phyloP scores from a whole-genome alignment of 2,797 vertebrate species.

The Pseudopleuronectes americanus region DNA sequence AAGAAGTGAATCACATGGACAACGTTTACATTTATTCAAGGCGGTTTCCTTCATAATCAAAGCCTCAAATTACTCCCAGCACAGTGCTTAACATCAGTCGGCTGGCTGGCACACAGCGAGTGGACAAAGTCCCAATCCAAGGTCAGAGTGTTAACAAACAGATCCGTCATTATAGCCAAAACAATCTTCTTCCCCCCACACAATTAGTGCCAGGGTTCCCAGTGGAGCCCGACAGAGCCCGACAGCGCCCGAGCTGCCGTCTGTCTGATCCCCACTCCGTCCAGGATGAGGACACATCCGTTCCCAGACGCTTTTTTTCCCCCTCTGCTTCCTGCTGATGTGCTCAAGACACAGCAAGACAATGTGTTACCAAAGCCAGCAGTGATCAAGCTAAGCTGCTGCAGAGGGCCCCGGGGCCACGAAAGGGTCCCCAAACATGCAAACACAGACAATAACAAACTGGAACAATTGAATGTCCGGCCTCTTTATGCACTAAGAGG shows the following conservation, averaged over 20 bases:
- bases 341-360: background rate
- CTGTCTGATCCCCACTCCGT: constrained; percentile 42
- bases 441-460: background rate
- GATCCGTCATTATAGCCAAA: constrained; percentile 55
- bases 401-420: constrained; percentile 2
- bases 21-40: constrained; percentile 25
- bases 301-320: background rate
- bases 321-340: too few relatives aligned
- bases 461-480: background rate
- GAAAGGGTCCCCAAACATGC: background rate
- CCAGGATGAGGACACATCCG: constrained; percentile 7
- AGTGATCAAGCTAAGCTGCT: constrained; percentile 4
- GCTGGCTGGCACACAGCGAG: constrained; percentile 30
- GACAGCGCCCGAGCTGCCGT: constrained; percentile 38
- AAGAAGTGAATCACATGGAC: constrained; percentile 1
- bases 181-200: constrained; percentile 64
- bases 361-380: constrained; percentile 1
- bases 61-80: constrained; percentile 15
- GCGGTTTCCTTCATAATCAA: constrained; percentile 31
- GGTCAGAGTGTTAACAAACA: constrained; percentile 69
- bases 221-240: constrained; percentile 37
- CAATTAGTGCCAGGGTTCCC: constrained; percentile 68
- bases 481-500: background rate
- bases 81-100: constrained; percentile 20
- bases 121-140: constrained; percentile 49